Percentiles rank a stretch among this genome's conserved stretches.
These are phyloP conservation scores for Emesis furor DNA, from an alignment of 2,888 invertebrate genomes.

Conservation along the genomic window DNA sequence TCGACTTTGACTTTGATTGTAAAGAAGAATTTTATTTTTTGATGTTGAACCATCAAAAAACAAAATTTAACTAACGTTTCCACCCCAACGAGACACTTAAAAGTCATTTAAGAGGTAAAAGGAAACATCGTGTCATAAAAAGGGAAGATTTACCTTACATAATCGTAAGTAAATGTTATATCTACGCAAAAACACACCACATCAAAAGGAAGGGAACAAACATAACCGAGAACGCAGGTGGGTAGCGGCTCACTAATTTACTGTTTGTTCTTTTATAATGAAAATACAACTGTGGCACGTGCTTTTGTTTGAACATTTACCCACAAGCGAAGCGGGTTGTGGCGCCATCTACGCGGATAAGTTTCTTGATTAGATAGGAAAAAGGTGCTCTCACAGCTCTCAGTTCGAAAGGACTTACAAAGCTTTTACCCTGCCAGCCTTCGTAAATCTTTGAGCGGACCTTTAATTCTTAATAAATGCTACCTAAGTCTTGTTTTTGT, in stretches of 20 bases:
- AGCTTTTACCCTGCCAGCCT: neutral
- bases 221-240: constrained; percentile 28
- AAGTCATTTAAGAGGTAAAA: constrained; percentile 15
- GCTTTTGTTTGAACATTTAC: constrained; percentile 73
- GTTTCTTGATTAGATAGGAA: constrained; percentile 32
- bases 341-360: constrained; percentile 13
- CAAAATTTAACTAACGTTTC: constrained; percentile 3
- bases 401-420: constrained; percentile 10
- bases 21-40: no score
- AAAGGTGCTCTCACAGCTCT: neutral
- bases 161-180: constrained; percentile 19
- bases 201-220: constrained; percentile 41
- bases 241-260: constrained; percentile 50
- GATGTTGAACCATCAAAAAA: no score
- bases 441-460: neutral
- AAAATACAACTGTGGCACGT: constrained; percentile 80
- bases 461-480: constrained; percentile 2
- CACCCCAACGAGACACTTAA: constrained; percentile 5
- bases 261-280: constrained; percentile 80
- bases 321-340: constrained; percentile 33
- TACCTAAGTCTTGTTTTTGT: neutral
- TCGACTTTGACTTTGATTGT: no score
- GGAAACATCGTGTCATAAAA: neutral
- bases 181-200: constrained; percentile 29
- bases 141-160: constrained; percentile 6